Conservation (phyloP, 2,797 vertebrate species). For the Delichon dasypus region DNA sequence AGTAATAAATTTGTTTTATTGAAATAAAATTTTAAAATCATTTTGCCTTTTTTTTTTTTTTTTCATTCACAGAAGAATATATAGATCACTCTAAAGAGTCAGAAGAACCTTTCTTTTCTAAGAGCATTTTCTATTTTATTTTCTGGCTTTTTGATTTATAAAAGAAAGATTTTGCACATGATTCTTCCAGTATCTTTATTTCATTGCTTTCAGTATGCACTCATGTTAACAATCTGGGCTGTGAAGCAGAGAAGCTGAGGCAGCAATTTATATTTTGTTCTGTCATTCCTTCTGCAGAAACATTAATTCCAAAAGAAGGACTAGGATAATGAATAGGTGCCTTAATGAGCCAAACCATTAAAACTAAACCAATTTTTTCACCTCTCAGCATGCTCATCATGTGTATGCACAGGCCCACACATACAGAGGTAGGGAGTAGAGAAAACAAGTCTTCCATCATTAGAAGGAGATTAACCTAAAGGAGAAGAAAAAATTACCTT, state of each 20-base stretch:
- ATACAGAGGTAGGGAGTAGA: too few species aligned
- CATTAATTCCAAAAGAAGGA: not conserved
- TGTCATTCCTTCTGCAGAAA: not conserved
- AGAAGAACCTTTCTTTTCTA: not conserved
- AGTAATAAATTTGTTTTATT: not conserved
- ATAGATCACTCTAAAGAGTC: not conserved
- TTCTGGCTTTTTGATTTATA: not conserved
- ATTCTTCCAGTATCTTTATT: not conserved
- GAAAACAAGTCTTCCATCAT: not conserved
- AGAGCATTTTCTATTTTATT: not conserved
- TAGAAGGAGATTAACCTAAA: not conserved
- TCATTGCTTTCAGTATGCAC: not conserved
- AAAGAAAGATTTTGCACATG: not conserved
- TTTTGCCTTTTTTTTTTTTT: not conserved
- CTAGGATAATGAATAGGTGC: not conserved
- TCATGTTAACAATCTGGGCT: not conserved
- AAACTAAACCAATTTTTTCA: not conserved
- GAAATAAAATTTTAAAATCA: not conserved
- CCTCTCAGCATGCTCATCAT: not conserved
- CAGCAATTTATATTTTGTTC: not conserved
- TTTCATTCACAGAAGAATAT: not conserved
- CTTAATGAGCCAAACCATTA: not conserved
- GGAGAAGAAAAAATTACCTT: not conserved
- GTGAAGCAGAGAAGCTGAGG: not conserved
- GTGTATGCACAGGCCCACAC: not conserved